Base-by-base conservation (phyloP, 2,797 vertebrate genomes). In the Semotilus atromaculatus region DNA sequence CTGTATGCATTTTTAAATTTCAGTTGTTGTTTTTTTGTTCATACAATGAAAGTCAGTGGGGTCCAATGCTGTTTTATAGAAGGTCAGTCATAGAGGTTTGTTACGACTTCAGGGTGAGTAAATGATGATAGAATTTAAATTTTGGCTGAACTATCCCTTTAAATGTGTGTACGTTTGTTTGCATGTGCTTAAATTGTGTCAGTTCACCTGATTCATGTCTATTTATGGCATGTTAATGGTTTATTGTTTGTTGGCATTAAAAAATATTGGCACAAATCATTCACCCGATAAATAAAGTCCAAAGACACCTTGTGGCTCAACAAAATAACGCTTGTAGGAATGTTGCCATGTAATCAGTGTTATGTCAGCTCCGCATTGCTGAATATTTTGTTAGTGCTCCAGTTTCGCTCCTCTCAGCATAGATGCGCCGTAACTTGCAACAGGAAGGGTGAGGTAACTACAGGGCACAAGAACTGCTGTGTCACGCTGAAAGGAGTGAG, bases 401-500 rank as follows among this genome's bases (percentile, higher is more conserved):
- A 19, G 16, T 16, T 74, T 84, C 9, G 23, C 34, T 55, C 18
- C 5, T 58, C 36, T 53, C 34, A 73, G 51, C 11, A 16, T n/a
- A n/a, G 51, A 77, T 81, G 71, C 55, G 40, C 78, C 9, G 9
- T 74, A 66, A 67, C 64, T 53, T 89, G 92, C 87, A 89, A 90
- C 43, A 85, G 85, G 70, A 89, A 86, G 88, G 89, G 90, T 93
- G 91, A 91, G 92, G 67, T 88, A 71, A 19, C 78, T 84, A 67
- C 85, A 78, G 18, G 84, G 70, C 74, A 89, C 73, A 45, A 87
- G 66, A 93, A 90, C 80, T 80, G 91, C 92, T 89, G 89, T 89
- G 91, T 94, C 94, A 94, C 60, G 68, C 14, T 45, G 58, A 72
- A 85, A 85, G 88, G 88, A 88, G 82, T 51, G 82, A 79, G 85